phyloP scores from a whole-genome alignment of 1,140 invertebrate genomes.

The Lepeophtheirus salmonis region DNA sequence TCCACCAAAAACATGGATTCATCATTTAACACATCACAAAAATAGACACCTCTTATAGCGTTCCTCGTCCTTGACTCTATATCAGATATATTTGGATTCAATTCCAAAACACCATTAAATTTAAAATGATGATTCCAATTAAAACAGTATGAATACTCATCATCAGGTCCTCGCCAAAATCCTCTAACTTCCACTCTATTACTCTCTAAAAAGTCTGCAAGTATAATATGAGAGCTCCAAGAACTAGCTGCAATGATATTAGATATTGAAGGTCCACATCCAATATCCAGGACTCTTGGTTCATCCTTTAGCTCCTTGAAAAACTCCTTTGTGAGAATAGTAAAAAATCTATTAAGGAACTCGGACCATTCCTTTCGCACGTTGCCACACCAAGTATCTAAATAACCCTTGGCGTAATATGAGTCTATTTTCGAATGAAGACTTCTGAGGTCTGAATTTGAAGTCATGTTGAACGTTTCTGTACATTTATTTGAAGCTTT shows the following conservation, averaged over 20 bases:
- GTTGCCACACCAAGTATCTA: slow-evolving; percentile 4
- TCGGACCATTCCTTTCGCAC: neutral
- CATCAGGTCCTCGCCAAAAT: neutral
- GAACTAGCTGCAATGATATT: slow-evolving; percentile 11
- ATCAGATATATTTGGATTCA: neutral
- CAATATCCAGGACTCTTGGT: neutral
- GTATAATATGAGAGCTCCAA: slow-evolving; percentile 5
- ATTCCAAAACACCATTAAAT: slow-evolving; percentile 3
- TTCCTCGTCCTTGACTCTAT: neutral
- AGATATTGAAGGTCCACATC: slow-evolving; percentile 15
- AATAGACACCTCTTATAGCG: slow-evolving; percentile 1
- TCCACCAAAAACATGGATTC: neutral
- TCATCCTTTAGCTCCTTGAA: neutral
- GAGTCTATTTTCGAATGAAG: slow-evolving; percentile 2
- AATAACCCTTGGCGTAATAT: neutral
- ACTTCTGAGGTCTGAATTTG: neutral
- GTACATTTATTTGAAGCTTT: too few species aligned
- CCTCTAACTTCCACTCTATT: neutral
- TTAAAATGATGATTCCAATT: slow-evolving; percentile 7
- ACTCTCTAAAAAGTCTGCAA: neutral
- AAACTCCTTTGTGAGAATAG: neutral
- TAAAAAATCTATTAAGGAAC: slow-evolving; percentile 2
- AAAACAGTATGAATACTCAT: neutral
- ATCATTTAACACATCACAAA: neutral
- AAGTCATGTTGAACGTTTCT: neutral